Evolutionary conservation across 2,113 vertebrate species (phyloP), one percentile per base, ranked within the genome.

Genomic region (Siphamia tubifer): DNA sequence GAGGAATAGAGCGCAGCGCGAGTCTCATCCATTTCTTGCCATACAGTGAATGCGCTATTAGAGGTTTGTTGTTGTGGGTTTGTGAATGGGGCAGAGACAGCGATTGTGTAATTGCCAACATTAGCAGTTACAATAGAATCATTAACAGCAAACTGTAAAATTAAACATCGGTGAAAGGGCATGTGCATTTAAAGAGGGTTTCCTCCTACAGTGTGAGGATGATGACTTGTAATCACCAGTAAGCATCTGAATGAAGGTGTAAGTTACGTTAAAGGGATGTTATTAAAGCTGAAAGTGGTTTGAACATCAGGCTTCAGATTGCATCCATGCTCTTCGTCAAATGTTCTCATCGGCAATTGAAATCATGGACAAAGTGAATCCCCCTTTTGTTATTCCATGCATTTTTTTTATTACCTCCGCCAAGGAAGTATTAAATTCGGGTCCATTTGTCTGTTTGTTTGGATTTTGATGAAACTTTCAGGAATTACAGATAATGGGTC

Each of bases 271-370:
- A 38, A 65, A 55, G 27, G 28, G 24, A 10, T n/a, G 34, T 39
- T 56, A 20, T 20, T 57, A 52, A 11, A 28, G 15, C 27, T 27
- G 40, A 30, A 35, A 43, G 4, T 48, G 45, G 6, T 67, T 69
- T 73, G 19, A 79, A 66, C 25, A 62, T 36, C 30, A 40, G 44
- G 24, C 57, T 74, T 83, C 28, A 67, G 62, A 70, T 42, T 54
- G 30, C 21, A 44, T 48, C 13, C 34, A 58, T n/a, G n/a, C n/a
- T n/a, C n/a, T n/a, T 31, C 9, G 53, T 27, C 49, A 57, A 79
- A 84, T 58, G 67, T 81, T 19, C 36, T 79, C 65, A 75, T 86
- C 40, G 73, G 82, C 77, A 75, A 74, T 85, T 87, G 38, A 82
- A 82, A 85, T 87, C 45, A 63, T 57, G 39, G 23, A 47, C 7